Evolutionary conservation across 2,113 vertebrate species (phyloP).

Genomic region (Ascaphus truei): DNA sequence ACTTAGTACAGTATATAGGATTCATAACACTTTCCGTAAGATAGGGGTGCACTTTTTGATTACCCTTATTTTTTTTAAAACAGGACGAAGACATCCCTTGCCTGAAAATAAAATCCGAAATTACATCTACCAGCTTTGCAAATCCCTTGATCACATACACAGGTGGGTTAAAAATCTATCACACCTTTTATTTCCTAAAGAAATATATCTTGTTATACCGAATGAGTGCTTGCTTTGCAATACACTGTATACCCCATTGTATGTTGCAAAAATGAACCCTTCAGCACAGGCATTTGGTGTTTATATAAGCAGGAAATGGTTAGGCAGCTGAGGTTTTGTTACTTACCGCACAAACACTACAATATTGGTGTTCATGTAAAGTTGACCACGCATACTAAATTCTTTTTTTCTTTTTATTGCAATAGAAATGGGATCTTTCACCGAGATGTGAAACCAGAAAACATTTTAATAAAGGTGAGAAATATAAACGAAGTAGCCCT

Average conservation of each 20-base stretch:
- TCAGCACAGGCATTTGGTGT: too few relatives aligned
- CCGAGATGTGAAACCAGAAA: constrained; percentile 85
- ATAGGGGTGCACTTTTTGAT: background rate
- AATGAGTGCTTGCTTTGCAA: background rate
- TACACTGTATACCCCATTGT: too few relatives aligned
- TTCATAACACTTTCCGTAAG: background rate
- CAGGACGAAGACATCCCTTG: constrained; percentile 73
- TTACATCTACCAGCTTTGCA: constrained; percentile 80
- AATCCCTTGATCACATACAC: constrained; percentile 75
- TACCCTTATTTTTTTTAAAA: background rate
- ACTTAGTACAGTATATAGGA: background rate
- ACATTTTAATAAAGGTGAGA: constrained; percentile 81
- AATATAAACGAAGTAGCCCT: constrained; percentile 1
- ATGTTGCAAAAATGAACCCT: too few relatives aligned
- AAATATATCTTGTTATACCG: too few relatives aligned
- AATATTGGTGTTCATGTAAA: too few relatives aligned
- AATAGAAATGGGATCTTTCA: constrained; percentile 83
- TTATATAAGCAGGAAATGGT: too few relatives aligned
- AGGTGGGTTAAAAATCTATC: constrained; percentile 56
- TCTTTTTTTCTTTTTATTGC: constrained; percentile 38
- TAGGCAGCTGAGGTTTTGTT: too few relatives aligned
- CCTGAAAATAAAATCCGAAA: constrained; percentile 63
- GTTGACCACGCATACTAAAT: too few relatives aligned
- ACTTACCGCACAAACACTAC: too few relatives aligned
- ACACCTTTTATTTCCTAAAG: too few relatives aligned